A percentile compares a stretch with the other conserved stretches of the same genome.
These are phyloP conservation scores for Zapus hudsonius DNA, from an alignment of 2,113 vertebrate species.

Conservation along the genomic window DNA sequence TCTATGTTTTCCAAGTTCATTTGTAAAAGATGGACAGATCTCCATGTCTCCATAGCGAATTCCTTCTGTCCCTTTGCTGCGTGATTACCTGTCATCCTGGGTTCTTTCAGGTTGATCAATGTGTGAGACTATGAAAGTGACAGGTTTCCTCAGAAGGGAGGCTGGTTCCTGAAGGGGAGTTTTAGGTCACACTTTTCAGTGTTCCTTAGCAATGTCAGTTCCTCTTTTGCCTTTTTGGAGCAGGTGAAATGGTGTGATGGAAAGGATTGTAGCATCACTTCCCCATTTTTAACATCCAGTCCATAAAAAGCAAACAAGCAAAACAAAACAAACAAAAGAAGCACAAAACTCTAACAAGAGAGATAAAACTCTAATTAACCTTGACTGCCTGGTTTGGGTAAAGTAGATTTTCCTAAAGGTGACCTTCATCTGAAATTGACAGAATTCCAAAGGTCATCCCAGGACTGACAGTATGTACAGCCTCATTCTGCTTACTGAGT, in stretches of 20 bases:
- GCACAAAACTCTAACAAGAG: background rate
- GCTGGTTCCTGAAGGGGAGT: background rate
- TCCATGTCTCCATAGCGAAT: background rate
- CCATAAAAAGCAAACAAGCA: background rate
- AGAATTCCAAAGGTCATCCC: background rate
- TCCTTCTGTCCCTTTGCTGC: background rate
- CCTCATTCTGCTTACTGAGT: background rate
- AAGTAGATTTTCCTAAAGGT: background rate
- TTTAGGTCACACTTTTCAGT: background rate
- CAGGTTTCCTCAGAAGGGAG: background rate
- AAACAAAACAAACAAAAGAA: background rate
- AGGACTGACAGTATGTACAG: accelerated
- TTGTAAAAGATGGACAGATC: background rate
- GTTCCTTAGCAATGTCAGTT: background rate
- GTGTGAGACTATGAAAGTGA: background rate
- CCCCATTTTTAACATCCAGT: background rate
- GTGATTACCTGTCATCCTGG: background rate
- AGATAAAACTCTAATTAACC: background rate
- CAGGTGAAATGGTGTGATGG: background rate
- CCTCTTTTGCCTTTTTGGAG: background rate
- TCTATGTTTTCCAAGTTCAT: background rate
- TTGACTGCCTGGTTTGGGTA: background rate
- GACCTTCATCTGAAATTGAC: background rate
- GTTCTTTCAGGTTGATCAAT: background rate
- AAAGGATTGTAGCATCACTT: background rate